Conservation (phyloP, 2,113 vertebrate species). For the Hydrochoerus hydrochaeris region DNA sequence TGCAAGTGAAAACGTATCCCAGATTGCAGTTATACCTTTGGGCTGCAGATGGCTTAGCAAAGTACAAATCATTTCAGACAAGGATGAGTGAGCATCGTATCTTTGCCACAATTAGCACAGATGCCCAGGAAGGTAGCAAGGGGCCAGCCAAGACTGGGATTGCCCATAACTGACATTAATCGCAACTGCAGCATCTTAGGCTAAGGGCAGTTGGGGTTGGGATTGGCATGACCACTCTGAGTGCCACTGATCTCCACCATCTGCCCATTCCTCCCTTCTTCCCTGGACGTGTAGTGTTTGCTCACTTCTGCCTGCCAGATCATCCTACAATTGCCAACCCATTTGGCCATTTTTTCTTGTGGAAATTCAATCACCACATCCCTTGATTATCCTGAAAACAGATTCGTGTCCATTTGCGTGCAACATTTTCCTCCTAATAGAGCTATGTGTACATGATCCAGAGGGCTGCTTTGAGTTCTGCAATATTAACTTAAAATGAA, state of each 20-base stretch:
- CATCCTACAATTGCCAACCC: background rate
- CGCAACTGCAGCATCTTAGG: background rate
- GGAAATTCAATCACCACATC: background rate
- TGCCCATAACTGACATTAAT: background rate
- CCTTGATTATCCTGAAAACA: conserved; percentile 6
- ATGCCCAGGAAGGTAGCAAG: background rate
- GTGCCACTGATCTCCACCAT: background rate
- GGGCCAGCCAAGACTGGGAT: background rate
- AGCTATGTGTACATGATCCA: background rate
- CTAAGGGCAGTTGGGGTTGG: background rate
- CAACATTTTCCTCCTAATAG: background rate
- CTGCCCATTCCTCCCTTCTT: background rate
- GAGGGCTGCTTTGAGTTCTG: conserved; percentile 52
- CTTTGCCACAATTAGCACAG: background rate
- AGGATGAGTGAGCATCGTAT: too few relatives aligned
- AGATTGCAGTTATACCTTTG: background rate
- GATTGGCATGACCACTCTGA: background rate
- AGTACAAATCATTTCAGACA: background rate
- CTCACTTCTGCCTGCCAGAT: background rate
- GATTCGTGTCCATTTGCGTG: conserved; percentile 30
- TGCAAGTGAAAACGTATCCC: background rate
- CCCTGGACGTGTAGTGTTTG: background rate
- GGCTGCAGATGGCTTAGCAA: background rate
- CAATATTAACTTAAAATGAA: conserved; percentile 58
- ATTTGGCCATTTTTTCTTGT: background rate